Conservation (phyloP, 1,140 invertebrate species). For the Drosophila tropicalis region DNA sequence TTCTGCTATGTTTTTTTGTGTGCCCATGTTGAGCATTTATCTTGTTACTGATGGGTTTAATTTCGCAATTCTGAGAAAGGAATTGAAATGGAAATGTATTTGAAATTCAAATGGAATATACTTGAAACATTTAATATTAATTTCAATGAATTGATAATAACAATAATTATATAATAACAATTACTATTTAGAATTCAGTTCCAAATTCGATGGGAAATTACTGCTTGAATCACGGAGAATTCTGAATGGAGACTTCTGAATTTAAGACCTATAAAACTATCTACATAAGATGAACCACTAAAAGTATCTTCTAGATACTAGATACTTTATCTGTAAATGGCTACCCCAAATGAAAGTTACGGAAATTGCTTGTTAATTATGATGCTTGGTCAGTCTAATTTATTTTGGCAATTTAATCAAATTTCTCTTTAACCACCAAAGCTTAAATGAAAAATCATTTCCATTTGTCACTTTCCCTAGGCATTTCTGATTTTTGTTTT, state of each 20-base stretch:
- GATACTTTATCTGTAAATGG: background rate
- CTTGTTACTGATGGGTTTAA: constrained; percentile 9
- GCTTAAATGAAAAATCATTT: constrained; percentile 27
- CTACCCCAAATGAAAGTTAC: background rate
- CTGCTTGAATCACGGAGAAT: no score
- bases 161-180: no score
- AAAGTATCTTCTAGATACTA: background rate
- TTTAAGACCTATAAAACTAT: no score
- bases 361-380: constrained; percentile 7
- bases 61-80: no score
- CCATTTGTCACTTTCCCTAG: constrained; percentile 33
- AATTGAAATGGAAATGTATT: no score
- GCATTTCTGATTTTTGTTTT: constrained; percentile 26
- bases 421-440: constrained; percentile 45
- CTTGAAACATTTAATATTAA: no score
- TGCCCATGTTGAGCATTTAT: background rate
- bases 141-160: no score
- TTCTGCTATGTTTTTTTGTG: background rate
- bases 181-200: no score
- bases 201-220: no score
- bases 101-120: no score
- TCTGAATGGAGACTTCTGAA: no score
- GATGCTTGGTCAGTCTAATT: constrained; percentile 28
- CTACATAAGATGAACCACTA: no score
- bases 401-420: constrained; percentile 41